A percentile compares a stretch with the other conserved stretches of the same genome.
phyloP scores from a whole-genome alignment of 2,113 vertebrate species.

The Crotophaga sulcirostris region DNA sequence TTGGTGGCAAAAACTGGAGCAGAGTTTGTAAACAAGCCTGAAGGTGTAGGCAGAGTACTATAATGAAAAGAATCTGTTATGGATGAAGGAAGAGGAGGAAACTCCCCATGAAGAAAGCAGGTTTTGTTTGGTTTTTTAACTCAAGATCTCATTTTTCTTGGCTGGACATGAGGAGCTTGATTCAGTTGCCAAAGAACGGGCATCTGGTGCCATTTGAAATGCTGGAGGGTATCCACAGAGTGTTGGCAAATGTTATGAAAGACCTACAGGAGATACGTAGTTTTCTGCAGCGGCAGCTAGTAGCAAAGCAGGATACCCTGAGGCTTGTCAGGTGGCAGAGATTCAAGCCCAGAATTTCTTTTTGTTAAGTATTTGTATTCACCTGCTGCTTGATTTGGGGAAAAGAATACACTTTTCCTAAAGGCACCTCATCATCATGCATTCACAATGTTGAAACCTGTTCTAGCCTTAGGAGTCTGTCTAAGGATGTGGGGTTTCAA shows the following conservation, averaged over 20 bases:
- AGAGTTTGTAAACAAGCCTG: not conserved
- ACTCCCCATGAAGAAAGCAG: not conserved
- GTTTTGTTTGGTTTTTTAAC: not conserved
- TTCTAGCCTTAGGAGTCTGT: not conserved
- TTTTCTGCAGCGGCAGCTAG: conserved; percentile 1
- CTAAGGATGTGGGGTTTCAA: not conserved
- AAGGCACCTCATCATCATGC: not conserved
- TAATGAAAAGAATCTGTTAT: not conserved
- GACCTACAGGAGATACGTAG: not conserved
- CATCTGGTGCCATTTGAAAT: not conserved
- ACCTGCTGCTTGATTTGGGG: not conserved
- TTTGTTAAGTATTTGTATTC: not conserved
- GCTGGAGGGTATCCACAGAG: not conserved
- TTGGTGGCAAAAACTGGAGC: not conserved
- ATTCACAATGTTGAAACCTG: not conserved
- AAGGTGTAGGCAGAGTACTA: not conserved
- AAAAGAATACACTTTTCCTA: not conserved
- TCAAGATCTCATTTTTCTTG: not conserved
- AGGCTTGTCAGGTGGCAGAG: not conserved
- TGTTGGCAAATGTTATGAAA: not conserved
- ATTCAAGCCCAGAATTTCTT: not conserved
- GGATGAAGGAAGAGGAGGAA: not conserved
- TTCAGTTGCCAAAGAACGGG: not conserved
- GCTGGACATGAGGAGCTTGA: not conserved
- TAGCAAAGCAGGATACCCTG: not conserved